A percentile compares a stretch with the other conserved stretches of the same genome.
These are phyloP conservation scores for Regulus satrapa DNA, from an alignment of 2,113 vertebrate genomes.

Conservation along the genomic window DNA sequence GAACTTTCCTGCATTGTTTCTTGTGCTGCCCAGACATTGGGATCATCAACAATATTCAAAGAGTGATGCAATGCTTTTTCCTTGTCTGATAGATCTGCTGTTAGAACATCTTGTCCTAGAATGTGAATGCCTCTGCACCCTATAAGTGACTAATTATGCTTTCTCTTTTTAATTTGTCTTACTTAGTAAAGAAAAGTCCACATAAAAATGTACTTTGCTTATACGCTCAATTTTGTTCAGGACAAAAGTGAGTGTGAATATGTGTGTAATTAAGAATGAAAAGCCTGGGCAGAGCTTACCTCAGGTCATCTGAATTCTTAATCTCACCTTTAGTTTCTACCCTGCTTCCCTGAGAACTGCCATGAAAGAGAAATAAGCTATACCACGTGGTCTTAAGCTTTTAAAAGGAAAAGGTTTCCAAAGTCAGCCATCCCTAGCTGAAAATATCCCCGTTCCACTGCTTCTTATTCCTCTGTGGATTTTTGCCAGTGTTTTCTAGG, in stretches of 20 bases:
- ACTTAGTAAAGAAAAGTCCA: background rate
- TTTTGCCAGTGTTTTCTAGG: background rate
- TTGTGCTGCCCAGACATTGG: rapidly evolving
- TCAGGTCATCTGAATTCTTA: background rate
- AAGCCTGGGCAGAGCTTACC: background rate
- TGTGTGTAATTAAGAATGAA: background rate
- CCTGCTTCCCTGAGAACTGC: background rate
- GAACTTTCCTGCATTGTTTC: background rate
- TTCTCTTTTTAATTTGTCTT: background rate
- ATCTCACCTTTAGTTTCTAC: background rate
- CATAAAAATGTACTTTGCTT: background rate
- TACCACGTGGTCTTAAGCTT: background rate
- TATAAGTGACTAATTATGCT: background rate
- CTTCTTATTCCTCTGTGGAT: background rate
- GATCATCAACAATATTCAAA: background rate
- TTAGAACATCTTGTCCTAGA: background rate
- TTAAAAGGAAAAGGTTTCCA: background rate
- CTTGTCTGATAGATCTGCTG: background rate
- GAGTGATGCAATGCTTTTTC: background rate
- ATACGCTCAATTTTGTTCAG: background rate
- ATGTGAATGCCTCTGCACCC: background rate
- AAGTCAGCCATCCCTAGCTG: background rate
- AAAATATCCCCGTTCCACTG: background rate
- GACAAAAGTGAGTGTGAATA: background rate
- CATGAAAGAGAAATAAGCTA: background rate